Evolutionary conservation across 1,140 invertebrate genomes (phyloP).

Genomic region (Dryas iulia): DNA sequence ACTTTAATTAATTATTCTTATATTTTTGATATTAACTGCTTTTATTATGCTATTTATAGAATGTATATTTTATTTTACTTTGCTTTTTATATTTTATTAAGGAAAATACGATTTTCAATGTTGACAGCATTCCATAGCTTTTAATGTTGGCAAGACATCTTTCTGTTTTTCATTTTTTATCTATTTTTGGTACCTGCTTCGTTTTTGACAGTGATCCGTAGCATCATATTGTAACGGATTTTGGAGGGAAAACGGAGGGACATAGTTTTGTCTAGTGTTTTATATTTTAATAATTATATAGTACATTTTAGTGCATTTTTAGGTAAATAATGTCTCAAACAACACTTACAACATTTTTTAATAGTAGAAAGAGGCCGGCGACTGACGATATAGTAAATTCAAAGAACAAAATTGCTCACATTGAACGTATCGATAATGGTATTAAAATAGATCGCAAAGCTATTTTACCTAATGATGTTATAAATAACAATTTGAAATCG

Average conservation of each 20-base stretch:
- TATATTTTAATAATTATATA: neutral
- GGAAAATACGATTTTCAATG: too few relatives aligned
- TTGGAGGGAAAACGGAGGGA: constrained; percentile 54
- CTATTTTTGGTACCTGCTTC: neutral
- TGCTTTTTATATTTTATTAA: too few relatives aligned
- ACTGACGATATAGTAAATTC: constrained; percentile 82
- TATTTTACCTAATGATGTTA: constrained; percentile 23
- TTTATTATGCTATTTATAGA: too few relatives aligned
- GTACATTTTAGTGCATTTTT: constrained; percentile 4
- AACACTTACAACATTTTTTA: constrained; percentile 85
- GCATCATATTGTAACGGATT: constrained; percentile 29
- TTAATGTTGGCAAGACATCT: neutral
- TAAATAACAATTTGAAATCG: constrained; percentile 22
- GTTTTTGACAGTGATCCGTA: neutral
- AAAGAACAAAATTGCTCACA: constrained; percentile 82
- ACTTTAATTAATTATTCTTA: too few relatives aligned
- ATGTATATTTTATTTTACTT: too few relatives aligned
- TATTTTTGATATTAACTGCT: too few relatives aligned
- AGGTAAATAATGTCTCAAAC: constrained; percentile 83
- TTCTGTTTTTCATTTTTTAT: too few relatives aligned
- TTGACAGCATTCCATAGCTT: too few relatives aligned
- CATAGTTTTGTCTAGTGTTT: neutral
- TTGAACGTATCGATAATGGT: constrained; percentile 50
- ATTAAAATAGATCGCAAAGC: constrained; percentile 29
- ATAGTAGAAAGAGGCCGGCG: constrained; percentile 85